phyloP scores from a whole-genome alignment of 1,140 invertebrate genomes.

The Tetramorium simillimum region DNA sequence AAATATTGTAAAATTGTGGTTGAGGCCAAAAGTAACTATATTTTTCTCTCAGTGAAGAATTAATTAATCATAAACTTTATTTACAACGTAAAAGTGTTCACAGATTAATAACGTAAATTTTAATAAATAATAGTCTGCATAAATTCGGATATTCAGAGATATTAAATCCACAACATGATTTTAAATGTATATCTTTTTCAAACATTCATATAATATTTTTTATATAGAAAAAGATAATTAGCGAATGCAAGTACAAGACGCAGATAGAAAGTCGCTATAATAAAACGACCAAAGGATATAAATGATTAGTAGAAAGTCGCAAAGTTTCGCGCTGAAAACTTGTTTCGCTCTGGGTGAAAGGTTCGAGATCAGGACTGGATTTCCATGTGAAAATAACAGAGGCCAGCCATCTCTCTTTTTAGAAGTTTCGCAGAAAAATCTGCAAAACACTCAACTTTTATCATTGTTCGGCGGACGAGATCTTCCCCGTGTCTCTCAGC shows the following conservation, averaged over 20 bases:
- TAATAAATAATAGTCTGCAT: neutral
- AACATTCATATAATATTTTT: neutral
- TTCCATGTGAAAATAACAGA: neutral
- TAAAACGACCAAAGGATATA: constrained; percentile 20
- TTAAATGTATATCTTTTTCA: neutral
- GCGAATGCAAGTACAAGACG: too few species aligned
- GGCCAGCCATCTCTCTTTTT: neutral
- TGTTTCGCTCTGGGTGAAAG: constrained; percentile 3
- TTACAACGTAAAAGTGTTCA: neutral
- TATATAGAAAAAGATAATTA: neutral
- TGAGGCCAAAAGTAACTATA: too few species aligned
- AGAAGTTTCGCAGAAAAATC: neutral
- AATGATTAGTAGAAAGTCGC: constrained; percentile 31
- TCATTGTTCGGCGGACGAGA: neutral
- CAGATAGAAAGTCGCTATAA: constrained; percentile 16
- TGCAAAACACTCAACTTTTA: neutral
- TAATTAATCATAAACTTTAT: neutral
- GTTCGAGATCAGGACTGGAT: neutral
- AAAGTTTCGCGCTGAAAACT: neutral
- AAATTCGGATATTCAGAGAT: neutral
- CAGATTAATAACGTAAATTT: too few species aligned
- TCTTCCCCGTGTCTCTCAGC: neutral
- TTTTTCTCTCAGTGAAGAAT: neutral
- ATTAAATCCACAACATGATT: neutral
- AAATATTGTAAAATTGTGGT: too few species aligned